Base-by-base conservation (phyloP, 2,797 vertebrate genomes). In the Acanthurus leucopareius region DNA sequence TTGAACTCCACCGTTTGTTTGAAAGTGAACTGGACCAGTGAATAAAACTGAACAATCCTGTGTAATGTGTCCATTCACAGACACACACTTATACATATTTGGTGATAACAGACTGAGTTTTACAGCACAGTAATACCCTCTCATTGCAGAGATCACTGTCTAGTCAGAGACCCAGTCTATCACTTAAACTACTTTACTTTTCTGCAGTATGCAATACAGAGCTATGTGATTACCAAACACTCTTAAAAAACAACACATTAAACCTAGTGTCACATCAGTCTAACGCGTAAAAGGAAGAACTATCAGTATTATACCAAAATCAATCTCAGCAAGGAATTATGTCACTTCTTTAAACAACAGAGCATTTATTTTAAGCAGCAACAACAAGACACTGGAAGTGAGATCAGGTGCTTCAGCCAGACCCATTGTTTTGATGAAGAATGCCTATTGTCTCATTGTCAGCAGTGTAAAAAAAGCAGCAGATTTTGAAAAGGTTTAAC, bases 401-500 rank as follows among this genome's bases (percentile, higher is more conserved):
- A 32, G 28, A 32, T 32, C 28, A 32, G 28, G 28, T 32, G 28
- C 28, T 32, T 32, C 28, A 32, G 28, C 28, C 28, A 32, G 28
- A 32, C 28, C 28, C 28, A 32, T 32, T 32, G 28, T 32, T 32
- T 32, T 32, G 28, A 32, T 32, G 5, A 32, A 32, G 28, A 32
- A 32, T 32, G 28, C 28, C 28, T 58, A 61, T 73, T 66, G 25
- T 78, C 66, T 68, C 35, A 49, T 32, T 61, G 58, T 58, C 42
- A 51, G 42, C 45, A 51, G 42, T 28, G 60, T 61, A 42, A 76
- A 75, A 73, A 28, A 25, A 71, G 69, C 56, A 59, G 52, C 45
- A 42, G 15, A 58, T 75, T 77, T 35, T 82, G 20, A n/a, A 85
- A 68, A 73, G 54, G 25, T 80, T 76, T 54, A 22, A 77, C 61